A percentile compares a stretch with the other conserved stretches of the same genome.
Evolutionary conservation across 2,888 invertebrate species (phyloP).

Genomic region (Xiphydria camelus): DNA sequence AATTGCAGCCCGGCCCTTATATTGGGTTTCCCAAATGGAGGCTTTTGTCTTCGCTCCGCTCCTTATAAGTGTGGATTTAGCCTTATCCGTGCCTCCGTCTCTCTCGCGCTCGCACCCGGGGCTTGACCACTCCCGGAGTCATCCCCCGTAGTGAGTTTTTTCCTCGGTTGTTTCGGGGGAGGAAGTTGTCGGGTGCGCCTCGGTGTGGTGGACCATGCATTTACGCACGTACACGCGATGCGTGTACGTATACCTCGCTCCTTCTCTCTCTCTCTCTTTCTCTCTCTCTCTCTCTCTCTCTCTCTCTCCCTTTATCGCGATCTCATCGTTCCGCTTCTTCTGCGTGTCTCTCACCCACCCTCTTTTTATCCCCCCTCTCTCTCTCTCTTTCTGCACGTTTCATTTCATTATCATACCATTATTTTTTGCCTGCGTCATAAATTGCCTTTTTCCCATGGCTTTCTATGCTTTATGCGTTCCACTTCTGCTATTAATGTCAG

Average conservation of each 20-base stretch:
- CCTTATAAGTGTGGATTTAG: conserved; percentile 55
- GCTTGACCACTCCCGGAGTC: conserved; percentile 51
- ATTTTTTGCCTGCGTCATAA: conserved; percentile 48
- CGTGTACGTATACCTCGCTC: conserved; percentile 8
- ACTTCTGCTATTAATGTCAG: conserved; percentile 54
- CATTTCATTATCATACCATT: conserved; percentile 54
- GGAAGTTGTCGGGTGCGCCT: too few relatives aligned
- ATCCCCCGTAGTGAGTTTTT: conserved; percentile 37
- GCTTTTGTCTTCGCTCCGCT: conserved; percentile 52
- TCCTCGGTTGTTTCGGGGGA: conserved; percentile 11
- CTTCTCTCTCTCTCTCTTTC: conserved; percentile 9
- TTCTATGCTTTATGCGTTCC: conserved; percentile 52
- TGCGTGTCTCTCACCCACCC: neutral
- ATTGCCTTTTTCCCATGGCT: conserved; percentile 48
- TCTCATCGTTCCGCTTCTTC: too few relatives aligned
- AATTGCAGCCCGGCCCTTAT: conserved; percentile 37
- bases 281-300: conserved; percentile 22
- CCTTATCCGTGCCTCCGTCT: conserved; percentile 25
- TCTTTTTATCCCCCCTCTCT: too few relatives aligned
- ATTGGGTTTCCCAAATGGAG: conserved; percentile 40
- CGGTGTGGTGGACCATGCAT: too few relatives aligned
- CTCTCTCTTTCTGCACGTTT: conserved; percentile 27
- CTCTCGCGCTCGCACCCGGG: conserved; percentile 25
- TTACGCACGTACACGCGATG: too few relatives aligned
- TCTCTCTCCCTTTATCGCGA: too few relatives aligned